Evolutionary conservation across 64 coral and sea anemone species (phyloP).

Genomic region (Pocillopora damicornis): DNA sequence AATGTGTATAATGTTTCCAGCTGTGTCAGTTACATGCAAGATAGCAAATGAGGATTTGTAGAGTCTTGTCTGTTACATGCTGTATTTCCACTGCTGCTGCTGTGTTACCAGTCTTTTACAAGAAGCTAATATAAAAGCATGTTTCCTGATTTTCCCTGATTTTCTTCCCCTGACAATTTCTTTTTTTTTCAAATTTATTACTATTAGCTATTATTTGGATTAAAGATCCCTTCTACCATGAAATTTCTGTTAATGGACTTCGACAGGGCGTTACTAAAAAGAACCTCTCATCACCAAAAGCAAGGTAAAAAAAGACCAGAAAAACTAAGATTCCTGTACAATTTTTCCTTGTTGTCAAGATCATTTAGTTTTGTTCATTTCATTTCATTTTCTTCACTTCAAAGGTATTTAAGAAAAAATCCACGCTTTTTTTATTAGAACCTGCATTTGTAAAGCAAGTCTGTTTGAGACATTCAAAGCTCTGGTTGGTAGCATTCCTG

Average conservation of each 20-base stretch:
- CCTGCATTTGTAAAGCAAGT: conserved; percentile 71
- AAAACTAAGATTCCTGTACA: no score
- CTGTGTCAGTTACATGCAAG: no score
- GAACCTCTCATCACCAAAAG: conserved; percentile 48
- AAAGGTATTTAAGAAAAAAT: not conserved
- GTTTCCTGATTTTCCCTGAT: no score
- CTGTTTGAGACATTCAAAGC: conserved; percentile 69
- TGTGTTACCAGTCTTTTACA: no score
- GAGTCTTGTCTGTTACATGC: no score
- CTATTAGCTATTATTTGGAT: conserved; percentile 86
- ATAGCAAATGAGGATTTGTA: no score
- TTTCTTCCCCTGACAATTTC: not conserved
- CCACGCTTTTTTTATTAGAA: conserved; percentile 13
- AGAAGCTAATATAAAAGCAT: no score
- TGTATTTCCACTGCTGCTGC: no score
- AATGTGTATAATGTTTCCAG: no score
- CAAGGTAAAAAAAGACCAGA: conserved; percentile 51
- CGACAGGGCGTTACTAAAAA: conserved; percentile 93
- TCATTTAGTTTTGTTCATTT: not conserved
- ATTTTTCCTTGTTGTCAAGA: not conserved
- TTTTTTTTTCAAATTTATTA: not conserved
- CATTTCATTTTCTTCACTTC: not conserved
- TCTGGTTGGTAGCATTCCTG: conserved; percentile 31
- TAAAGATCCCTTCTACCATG: conserved; percentile 58
- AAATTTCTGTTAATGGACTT: conserved; percentile 79